phyloP scores from a whole-genome alignment of 2,797 vertebrate genomes.

The Myotis daubentonii region DNA sequence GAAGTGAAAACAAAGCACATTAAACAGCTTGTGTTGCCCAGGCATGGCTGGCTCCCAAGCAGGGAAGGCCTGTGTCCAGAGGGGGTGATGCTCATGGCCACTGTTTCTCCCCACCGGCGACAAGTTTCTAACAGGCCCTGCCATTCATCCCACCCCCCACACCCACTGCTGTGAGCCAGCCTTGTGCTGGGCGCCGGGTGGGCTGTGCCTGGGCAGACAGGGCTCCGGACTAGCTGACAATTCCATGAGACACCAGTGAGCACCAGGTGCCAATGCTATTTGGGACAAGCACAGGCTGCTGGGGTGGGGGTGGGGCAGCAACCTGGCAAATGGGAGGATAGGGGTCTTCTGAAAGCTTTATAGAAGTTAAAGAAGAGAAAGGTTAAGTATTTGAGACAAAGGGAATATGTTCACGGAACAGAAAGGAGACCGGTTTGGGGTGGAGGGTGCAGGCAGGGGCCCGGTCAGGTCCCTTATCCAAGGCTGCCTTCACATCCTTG shows the following conservation, averaged over 20 bases:
- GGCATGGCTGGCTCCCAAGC: background rate
- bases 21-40: background rate
- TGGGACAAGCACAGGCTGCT: background rate
- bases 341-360: background rate
- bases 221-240: background rate
- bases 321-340: background rate
- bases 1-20: background rate
- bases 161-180: background rate
- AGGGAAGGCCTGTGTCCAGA: background rate
- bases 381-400: background rate
- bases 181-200: background rate
- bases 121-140: background rate
- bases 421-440: rapidly evolving
- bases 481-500: background rate
- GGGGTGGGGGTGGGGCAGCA: background rate
- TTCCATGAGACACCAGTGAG: background rate
- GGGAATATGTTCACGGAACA: background rate
- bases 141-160: background rate
- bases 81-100: rapidly evolving
- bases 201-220: background rate
- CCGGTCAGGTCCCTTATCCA: background rate
- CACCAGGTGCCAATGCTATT: background rate
- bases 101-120: background rate
- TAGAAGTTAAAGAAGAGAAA: background rate
- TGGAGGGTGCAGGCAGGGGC: background rate